A percentile compares a stretch with the other conserved stretches of the same genome.
Conservation (phyloP, 2,888 invertebrate genomes). For the Sturmia bella region DNA sequence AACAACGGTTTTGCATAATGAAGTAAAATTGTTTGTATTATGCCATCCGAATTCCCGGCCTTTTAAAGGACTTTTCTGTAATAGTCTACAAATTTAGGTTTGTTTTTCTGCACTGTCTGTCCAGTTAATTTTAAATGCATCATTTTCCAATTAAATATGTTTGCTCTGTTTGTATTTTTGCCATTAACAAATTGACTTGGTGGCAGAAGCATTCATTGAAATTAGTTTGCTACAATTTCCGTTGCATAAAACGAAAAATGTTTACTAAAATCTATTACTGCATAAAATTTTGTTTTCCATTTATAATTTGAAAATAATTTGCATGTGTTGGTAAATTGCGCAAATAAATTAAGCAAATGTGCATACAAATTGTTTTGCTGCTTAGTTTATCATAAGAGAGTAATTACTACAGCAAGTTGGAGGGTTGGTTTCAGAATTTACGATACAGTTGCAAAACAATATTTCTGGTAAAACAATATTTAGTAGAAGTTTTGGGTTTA, state of each 20-base stretch:
- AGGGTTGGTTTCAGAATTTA: not conserved
- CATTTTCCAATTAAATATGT: not conserved
- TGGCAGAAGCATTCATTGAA: not conserved
- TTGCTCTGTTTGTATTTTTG: not conserved
- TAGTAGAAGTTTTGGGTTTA: too few relatives aligned
- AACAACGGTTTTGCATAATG: too few relatives aligned
- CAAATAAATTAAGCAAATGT: constrained; percentile 10
- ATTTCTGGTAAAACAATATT: too few relatives aligned
- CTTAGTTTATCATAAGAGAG: constrained; percentile 10
- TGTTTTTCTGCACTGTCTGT: too few relatives aligned
- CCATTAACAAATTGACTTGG: not conserved
- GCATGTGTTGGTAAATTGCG: constrained; percentile 10
- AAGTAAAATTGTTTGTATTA: too few relatives aligned
- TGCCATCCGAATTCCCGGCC: too few relatives aligned
- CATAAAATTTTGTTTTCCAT: constrained; percentile 4
- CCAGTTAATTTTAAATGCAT: too few relatives aligned
- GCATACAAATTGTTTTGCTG: constrained; percentile 20
- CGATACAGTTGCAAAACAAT: too few relatives aligned
- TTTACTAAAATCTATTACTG: constrained; percentile 25
- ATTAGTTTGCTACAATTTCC: constrained; percentile 42
- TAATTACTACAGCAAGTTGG: not conserved
- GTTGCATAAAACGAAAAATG: constrained; percentile 35
- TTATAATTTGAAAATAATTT: not conserved
- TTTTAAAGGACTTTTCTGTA: too few relatives aligned
- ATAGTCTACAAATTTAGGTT: too few relatives aligned